Percentiles rank a stretch among this genome's conserved stretches.
Conservation (phyloP, 2,888 invertebrate genomes). For the Catocala sponsa region DNA sequence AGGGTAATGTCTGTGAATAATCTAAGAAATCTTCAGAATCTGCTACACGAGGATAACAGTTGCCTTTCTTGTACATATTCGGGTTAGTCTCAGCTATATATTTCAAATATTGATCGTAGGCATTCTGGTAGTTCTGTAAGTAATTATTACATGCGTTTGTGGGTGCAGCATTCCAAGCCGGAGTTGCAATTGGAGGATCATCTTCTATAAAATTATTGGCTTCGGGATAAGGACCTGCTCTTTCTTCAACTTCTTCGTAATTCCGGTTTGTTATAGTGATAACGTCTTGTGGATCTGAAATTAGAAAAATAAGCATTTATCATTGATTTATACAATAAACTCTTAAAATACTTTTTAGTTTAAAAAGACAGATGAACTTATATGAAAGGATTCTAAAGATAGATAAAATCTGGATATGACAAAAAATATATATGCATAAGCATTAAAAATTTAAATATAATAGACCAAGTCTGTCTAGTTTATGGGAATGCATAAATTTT, state of each 20-base stretch:
- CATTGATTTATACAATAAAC: no score
- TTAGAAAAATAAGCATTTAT: background rate
- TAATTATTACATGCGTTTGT: background rate
- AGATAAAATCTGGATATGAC: no score
- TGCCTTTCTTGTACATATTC: constrained; percentile 1
- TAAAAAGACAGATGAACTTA: no score
- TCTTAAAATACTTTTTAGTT: no score
- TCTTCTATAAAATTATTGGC: background rate
- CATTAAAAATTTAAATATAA: no score
- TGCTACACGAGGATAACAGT: background rate
- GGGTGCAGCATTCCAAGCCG: background rate
- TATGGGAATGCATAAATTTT: no score
- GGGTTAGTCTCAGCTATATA: constrained; percentile 1
- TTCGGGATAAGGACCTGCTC: background rate
- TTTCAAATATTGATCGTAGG: constrained; percentile 4
- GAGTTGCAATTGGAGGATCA: background rate
- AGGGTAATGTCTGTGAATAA: background rate
- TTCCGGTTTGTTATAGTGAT: constrained; percentile 22
- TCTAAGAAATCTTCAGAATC: background rate
- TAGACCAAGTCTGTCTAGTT: no score
- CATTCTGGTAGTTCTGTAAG: constrained; percentile 1
- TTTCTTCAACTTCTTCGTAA: constrained; percentile 33
- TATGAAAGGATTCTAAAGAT: no score
- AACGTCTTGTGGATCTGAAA: constrained; percentile 29
- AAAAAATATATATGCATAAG: no score